Percentiles rank a stretch among this genome's conserved stretches.
These are phyloP conservation scores for Notothenia coriiceps DNA, from an alignment of 2,113 vertebrate genomes.

Conservation along the genomic window DNA sequence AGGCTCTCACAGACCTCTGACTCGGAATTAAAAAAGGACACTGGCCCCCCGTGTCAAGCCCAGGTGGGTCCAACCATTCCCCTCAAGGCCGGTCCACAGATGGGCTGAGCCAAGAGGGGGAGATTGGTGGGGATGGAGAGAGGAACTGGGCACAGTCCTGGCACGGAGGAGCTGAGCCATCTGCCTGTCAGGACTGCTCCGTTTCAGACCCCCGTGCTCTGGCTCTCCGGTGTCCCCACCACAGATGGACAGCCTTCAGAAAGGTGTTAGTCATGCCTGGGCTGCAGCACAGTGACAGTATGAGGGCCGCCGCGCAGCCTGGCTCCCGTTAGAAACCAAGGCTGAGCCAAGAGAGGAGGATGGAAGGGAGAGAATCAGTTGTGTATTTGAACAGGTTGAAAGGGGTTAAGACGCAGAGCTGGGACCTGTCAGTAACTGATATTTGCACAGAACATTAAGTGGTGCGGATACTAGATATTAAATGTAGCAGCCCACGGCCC, in stretches of 20 bases:
- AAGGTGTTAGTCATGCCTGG: conserved; percentile 68
- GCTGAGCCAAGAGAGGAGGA: background rate
- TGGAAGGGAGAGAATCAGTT: conserved; percentile 21
- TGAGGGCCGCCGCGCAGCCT: conserved; percentile 13
- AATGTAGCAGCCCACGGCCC: conserved; percentile 45
- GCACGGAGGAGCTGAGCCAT: conserved; percentile 71
- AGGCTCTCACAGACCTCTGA: conserved; percentile 41
- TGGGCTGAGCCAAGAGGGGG: conserved; percentile 57
- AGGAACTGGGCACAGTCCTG: conserved; percentile 54
- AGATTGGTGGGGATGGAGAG: conserved; percentile 30
- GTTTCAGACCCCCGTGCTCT: conserved; percentile 66
- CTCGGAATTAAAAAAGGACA: conserved; percentile 48
- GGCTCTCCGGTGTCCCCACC: conserved; percentile 52
- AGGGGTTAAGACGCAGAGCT: conserved; percentile 49
- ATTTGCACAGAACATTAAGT: conserved; percentile 64
- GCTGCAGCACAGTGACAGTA: conserved; percentile 43
- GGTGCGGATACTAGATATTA: conserved; percentile 40
- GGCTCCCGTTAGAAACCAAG: conserved; percentile 38
- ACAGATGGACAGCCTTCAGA: conserved; percentile 76
- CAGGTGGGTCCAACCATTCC: conserved; percentile 60
- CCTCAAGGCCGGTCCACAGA: conserved; percentile 68
- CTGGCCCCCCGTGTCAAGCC: background rate
- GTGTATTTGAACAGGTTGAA: conserved; percentile 62
- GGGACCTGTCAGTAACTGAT: conserved; percentile 43
- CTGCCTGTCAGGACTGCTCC: conserved; percentile 74